Evolutionary conservation across 2,113 vertebrate genomes (phyloP).

Genomic region (Dipodomys stephensi): DNA sequence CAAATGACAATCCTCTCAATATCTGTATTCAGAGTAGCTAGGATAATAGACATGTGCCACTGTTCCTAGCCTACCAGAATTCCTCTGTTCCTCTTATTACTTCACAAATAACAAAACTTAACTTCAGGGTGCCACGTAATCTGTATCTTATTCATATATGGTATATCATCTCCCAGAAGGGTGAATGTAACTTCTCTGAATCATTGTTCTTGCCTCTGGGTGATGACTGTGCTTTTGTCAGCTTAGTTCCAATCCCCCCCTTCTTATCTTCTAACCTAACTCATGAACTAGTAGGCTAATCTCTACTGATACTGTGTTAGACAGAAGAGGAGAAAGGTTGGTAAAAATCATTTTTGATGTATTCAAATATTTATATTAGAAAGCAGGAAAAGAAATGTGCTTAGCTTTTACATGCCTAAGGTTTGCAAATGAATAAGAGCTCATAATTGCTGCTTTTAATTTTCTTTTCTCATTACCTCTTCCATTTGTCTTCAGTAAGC

Average conservation of each 20-base stretch:
- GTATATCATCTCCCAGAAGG: not conserved
- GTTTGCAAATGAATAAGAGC: slow-evolving; percentile 16
- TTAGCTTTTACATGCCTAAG: not conserved
- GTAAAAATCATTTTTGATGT: not conserved
- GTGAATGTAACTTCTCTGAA: not conserved
- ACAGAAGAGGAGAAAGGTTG: not conserved
- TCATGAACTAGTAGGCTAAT: not conserved
- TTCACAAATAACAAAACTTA: not conserved
- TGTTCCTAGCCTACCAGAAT: too few species aligned
- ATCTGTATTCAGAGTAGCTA: too few species aligned
- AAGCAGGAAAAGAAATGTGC: not conserved
- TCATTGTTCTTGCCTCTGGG: not conserved
- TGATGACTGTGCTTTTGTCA: not conserved
- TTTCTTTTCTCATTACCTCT: not conserved
- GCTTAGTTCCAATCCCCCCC: not conserved
- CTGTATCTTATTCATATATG: not conserved
- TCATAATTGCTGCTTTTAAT: not conserved
- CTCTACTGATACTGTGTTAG: not conserved
- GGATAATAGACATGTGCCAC: too few species aligned
- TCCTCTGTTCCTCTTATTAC: not conserved
- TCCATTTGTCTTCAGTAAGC: not conserved
- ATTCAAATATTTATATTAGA: not conserved
- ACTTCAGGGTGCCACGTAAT: not conserved
- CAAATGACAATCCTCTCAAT: too few species aligned
- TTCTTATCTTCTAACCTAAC: not conserved